Evolutionary conservation across 2,797 vertebrate species (phyloP), one percentile per base, ranked within the genome.

Genomic region (Cheirogaleus major): DNA sequence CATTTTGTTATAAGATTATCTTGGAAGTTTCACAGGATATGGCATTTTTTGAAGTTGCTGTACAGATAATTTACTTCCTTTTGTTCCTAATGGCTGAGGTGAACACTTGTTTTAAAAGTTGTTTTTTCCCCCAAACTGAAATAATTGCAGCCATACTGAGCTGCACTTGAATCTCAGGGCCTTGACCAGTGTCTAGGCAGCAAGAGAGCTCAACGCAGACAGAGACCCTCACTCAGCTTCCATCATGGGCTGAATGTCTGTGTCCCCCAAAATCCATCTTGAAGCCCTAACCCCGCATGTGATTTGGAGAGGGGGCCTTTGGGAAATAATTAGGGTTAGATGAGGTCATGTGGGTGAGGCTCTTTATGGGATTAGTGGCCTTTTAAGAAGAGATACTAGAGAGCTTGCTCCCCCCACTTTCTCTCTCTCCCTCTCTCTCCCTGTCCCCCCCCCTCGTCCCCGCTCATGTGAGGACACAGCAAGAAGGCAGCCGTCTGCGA

Each of bases 121-220:
- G 45, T 69, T 50, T 55, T 35, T 38, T 27, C 38, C 23, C 14
- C 38, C n/a, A 52, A 45, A 20, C 30, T 59, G 22, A 76, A 63
- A 67, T 75, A 59, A 41, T 22, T 55, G 43, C 59, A 63, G 61
- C 43, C 22, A 1, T 9, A 27, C 61, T 30, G 67, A 61, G 52
- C 25, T 38, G 20, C 55, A 48, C 61, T 93, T 50, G 65, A 72
- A 92, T 61, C 79, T 67, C 95, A 73, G 79, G 85, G 59, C 80
- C 59, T 32, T 35, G 20, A 5, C 61, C 82, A 43, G 17, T 27
- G 8, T 43, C 17, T 5, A n/a, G 63, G 25, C 20, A 5, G 25
- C 55, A 55, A 30, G 0, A 23, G 45, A 22, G 20, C 70, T 20
- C n/a, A 67, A 0, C 32, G 41, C 35, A 27, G 8, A 43, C 0